phyloP scores from a whole-genome alignment of 92 coral and sea anemone species.

The Pocillopora grandis region DNA sequence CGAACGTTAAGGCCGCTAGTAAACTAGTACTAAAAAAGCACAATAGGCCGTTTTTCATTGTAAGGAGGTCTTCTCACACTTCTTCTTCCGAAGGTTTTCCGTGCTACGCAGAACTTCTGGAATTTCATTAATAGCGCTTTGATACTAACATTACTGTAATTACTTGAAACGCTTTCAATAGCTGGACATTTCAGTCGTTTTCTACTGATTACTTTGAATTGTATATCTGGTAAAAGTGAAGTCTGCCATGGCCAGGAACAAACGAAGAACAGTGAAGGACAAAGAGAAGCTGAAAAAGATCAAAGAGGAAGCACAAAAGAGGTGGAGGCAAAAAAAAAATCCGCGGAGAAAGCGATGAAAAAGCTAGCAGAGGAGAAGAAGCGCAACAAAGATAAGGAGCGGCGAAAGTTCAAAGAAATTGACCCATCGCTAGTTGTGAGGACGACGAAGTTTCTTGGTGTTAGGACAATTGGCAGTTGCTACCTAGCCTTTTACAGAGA shows the following conservation, averaged over 20 bases:
- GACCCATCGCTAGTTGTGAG: background rate
- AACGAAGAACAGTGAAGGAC: background rate
- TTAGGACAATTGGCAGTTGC: slow-evolving; percentile 42
- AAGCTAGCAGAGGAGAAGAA: background rate
- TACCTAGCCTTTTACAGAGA: slow-evolving; percentile 30
- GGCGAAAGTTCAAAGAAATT: background rate
- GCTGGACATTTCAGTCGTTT: too few relatives aligned
- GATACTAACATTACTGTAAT: too few relatives aligned
- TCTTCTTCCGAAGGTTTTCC: too few relatives aligned
- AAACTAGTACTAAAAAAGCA: too few relatives aligned
- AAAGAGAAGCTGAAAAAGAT: background rate
- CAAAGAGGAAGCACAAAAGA: background rate
- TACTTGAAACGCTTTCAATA: too few relatives aligned
- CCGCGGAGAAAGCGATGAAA: background rate
- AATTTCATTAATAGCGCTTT: too few relatives aligned
- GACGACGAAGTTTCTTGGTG: slow-evolving; percentile 9
- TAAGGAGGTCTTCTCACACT: too few relatives aligned
- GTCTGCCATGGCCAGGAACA: slow-evolving; percentile 5
- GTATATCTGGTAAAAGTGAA: too few relatives aligned
- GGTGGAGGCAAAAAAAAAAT: slow-evolving; percentile 8
- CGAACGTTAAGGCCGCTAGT: too few relatives aligned
- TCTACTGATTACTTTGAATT: too few relatives aligned
- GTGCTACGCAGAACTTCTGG: too few relatives aligned
- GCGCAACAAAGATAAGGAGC: background rate
- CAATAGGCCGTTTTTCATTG: too few relatives aligned